Percentiles rank a stretch among this genome's conserved stretches.
Conservation (phyloP, 2,888 invertebrate genomes). For the Thysanoteuthis rhombus region DNA sequence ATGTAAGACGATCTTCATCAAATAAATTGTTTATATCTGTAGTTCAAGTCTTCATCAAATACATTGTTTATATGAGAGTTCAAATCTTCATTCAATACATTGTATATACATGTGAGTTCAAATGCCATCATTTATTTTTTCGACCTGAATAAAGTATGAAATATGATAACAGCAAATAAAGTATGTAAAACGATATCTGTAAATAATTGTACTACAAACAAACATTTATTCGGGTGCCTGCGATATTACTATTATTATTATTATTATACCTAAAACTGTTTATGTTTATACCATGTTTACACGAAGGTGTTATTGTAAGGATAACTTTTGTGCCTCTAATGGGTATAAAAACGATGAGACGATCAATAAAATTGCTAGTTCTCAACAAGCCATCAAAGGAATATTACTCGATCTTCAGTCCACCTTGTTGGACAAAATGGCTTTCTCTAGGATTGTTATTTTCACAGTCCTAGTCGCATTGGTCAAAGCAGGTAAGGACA, state of each 20-base stretch:
- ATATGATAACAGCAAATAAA: background rate
- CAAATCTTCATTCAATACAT: background rate
- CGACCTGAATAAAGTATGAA: too few relatives aligned
- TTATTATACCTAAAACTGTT: background rate
- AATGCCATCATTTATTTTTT: background rate
- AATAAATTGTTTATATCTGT: background rate
- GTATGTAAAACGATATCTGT: background rate
- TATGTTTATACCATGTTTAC: background rate
- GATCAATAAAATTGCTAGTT: background rate
- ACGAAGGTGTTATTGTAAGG: background rate
- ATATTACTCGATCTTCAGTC: background rate
- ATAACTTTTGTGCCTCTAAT: background rate
- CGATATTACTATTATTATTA: background rate
- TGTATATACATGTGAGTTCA: background rate
- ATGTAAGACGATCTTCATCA: background rate
- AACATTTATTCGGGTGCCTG: too few relatives aligned
- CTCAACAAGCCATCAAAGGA: background rate
- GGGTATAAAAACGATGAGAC: background rate
- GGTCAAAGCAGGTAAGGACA: background rate
- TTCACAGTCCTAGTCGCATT: background rate
- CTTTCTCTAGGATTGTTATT: background rate
- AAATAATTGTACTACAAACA: too few relatives aligned
- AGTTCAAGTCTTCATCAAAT: background rate
- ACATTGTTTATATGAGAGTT: background rate
- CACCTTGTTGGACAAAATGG: background rate